Evolutionary conservation across 2,797 vertebrate species (phyloP).

Genomic region (Otolemur crassicaudatus): DNA sequence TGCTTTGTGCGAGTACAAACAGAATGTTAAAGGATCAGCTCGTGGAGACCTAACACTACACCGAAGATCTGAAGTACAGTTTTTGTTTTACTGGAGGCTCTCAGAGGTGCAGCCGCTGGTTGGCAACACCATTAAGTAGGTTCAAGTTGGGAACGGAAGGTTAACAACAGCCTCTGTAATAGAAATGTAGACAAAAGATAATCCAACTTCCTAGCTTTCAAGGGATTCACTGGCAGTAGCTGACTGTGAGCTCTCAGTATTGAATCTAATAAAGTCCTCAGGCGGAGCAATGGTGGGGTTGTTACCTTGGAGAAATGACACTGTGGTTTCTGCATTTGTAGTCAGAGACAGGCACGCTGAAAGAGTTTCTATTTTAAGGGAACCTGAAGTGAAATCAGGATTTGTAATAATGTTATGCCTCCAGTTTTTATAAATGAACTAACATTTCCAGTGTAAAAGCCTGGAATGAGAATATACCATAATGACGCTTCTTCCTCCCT

Average conservation of each 20-base stretch:
- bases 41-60: constrained; percentile 59
- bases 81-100: constrained; percentile 68
- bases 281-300: constrained; percentile 68
- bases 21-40: constrained; percentile 53
- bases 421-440: constrained; percentile 64
- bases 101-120: constrained; percentile 69
- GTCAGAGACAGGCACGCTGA: constrained; percentile 14
- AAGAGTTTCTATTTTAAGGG: constrained; percentile 64
- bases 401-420: constrained; percentile 38
- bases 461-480: constrained; percentile 53
- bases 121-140: constrained; percentile 72
- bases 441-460: constrained; percentile 60
- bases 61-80: constrained; percentile 69
- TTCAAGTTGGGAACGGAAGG: constrained; percentile 75
- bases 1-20: constrained; percentile 62
- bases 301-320: constrained; percentile 77
- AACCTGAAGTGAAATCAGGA: constrained; percentile 63
- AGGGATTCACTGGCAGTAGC: constrained; percentile 70
- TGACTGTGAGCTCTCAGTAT: constrained; percentile 80
- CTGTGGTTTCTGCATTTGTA: constrained; percentile 42
- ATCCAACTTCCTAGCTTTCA: constrained; percentile 74
- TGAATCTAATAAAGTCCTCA: constrained; percentile 81
- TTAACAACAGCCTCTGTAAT: constrained; percentile 75
- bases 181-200: constrained; percentile 79
- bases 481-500: constrained; percentile 42